Conservation (phyloP, 2,888 invertebrate genomes). For the Chymomyza caudatula region DNA sequence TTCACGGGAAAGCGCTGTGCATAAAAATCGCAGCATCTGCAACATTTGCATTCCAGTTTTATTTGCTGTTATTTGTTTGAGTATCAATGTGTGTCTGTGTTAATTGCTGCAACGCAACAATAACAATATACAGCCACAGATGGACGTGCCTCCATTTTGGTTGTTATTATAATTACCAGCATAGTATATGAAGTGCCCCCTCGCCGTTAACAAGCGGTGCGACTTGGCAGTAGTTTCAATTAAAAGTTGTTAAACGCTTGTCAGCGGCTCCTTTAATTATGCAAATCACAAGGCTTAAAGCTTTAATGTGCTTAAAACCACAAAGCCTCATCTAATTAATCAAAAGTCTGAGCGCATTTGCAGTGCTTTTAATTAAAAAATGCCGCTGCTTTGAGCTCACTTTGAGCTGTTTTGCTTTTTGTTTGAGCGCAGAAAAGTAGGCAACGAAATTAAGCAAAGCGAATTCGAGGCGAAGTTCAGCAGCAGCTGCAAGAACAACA, state of each 20-base stretch:
- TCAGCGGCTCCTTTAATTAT: constrained; percentile 24
- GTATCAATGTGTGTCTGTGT: constrained; percentile 9
- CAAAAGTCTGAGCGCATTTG: constrained; percentile 43
- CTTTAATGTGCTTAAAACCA: neutral
- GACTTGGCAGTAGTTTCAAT: constrained; percentile 39
- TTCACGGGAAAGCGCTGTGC: constrained; percentile 55
- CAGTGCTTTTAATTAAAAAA: constrained; percentile 61
- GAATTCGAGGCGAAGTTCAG: neutral
- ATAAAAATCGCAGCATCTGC: constrained; percentile 68
- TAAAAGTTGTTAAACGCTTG: constrained; percentile 33
- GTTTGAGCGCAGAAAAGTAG: constrained; percentile 3
- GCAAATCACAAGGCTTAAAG: constrained; percentile 5
- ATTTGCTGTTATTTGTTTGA: constrained; percentile 45
- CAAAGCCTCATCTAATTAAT: constrained; percentile 55
- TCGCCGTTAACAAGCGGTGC: constrained; percentile 12
- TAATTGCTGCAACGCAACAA: constrained; percentile 58
- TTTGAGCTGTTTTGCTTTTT: constrained; percentile 26
- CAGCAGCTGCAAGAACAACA: neutral
- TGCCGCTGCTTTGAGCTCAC: constrained; percentile 21
- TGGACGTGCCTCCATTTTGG: neutral
- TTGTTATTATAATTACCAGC: constrained; percentile 50
- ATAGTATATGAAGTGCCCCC: too few relatives aligned
- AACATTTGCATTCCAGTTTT: constrained; percentile 18
- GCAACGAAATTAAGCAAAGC: neutral
- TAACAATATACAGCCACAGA: constrained; percentile 45